Percentiles rank a stretch among this genome's conserved stretches.
These are phyloP conservation scores for Pediacus dermestoides DNA, from an alignment of 2,888 invertebrate genomes.

Conservation along the genomic window DNA sequence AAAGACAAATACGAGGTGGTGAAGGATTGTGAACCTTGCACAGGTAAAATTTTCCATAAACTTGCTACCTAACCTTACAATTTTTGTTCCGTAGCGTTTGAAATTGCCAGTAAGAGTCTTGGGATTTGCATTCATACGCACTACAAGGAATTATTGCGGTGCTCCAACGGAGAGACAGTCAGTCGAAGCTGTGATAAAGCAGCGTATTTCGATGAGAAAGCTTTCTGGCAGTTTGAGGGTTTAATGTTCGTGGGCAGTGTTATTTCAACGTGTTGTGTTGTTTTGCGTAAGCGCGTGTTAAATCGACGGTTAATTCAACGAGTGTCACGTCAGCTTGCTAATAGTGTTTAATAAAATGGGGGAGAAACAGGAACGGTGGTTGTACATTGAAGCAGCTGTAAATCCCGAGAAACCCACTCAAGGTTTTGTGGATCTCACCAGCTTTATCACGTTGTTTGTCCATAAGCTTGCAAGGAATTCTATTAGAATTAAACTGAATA, in stretches of 20 bases:
- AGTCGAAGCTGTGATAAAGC: slow-evolving; percentile 84
- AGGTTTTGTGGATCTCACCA: too few relatives aligned
- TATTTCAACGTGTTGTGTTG: slow-evolving; percentile 62
- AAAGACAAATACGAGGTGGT: slow-evolving; percentile 69
- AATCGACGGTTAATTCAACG: slow-evolving; percentile 64
- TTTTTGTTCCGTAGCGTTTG: slow-evolving; percentile 59
- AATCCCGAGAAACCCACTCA: too few relatives aligned
- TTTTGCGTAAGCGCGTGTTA: slow-evolving; percentile 62
- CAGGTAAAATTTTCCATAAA: slow-evolving; percentile 53
- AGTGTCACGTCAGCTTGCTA: slow-evolving; percentile 68
- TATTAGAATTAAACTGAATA: too few relatives aligned
- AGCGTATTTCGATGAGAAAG: slow-evolving; percentile 77
- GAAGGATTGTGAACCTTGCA: slow-evolving; percentile 81
- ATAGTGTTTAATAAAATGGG: slow-evolving; percentile 50
- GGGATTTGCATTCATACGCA: slow-evolving; percentile 79
- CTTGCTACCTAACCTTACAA: not conserved
- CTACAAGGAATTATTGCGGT: slow-evolving; percentile 78
- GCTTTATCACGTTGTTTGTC: too few relatives aligned
- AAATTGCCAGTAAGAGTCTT: slow-evolving; percentile 76
- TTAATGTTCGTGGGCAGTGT: slow-evolving; percentile 65
- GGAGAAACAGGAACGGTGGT: too few relatives aligned
- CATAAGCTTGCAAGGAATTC: too few relatives aligned
- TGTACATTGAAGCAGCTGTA: not conserved
- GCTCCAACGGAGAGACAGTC: slow-evolving; percentile 75
- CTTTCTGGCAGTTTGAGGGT: slow-evolving; percentile 80